A percentile compares a stretch with the other conserved stretches of the same genome.
Conservation (phyloP, 2,113 vertebrate species). For the Eulemur macaco region DNA sequence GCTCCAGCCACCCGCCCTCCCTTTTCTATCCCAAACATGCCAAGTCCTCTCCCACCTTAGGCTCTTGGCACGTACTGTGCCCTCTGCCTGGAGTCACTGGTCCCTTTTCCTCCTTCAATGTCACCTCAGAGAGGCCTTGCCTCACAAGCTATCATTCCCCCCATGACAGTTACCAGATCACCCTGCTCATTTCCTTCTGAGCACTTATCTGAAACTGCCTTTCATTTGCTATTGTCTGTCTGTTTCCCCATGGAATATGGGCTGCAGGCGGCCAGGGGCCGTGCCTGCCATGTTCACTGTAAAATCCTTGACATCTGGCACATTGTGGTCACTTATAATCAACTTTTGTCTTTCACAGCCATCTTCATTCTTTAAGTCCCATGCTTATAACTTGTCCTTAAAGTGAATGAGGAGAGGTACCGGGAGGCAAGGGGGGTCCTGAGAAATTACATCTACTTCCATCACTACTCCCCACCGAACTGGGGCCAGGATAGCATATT, state of each 20-base stretch:
- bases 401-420: background rate
- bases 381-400: background rate
- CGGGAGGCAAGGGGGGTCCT: background rate
- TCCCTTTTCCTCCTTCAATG: background rate
- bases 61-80: background rate
- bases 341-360: background rate
- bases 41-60: background rate
- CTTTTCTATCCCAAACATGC: background rate
- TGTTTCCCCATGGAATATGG: background rate
- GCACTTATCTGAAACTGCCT: background rate
- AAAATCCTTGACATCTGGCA: background rate
- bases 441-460: background rate
- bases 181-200: background rate
- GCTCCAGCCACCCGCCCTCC: background rate
- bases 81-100: background rate
- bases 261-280: background rate
- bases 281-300: background rate
- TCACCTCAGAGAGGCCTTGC: background rate
- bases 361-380: background rate
- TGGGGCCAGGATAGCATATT: background rate
- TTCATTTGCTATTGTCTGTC: background rate
- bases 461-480: background rate
- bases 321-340: background rate
- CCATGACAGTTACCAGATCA: background rate
- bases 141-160: background rate